Percentiles rank a stretch among this genome's conserved stretches.
These are phyloP conservation scores for Blastomussa wellsi DNA, from an alignment of 92 coral and sea anemone species.

Conservation along the genomic window DNA sequence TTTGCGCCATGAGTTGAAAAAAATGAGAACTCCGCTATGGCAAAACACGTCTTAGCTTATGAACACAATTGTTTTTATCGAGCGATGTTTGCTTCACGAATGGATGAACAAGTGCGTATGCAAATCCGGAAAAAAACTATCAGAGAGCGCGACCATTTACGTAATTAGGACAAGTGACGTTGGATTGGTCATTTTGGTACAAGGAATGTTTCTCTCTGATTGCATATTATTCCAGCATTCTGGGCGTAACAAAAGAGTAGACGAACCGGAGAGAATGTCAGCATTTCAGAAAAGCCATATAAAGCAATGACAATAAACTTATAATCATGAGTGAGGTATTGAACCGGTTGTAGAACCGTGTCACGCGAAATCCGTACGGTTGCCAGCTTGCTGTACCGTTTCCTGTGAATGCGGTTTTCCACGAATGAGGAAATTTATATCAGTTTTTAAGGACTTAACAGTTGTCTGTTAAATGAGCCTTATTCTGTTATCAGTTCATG, in stretches of 20 bases:
- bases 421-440: background rate
- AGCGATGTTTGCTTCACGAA: slow-evolving; percentile 23
- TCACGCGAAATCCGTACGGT: slow-evolving; percentile 4
- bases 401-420: background rate
- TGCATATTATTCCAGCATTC: background rate
- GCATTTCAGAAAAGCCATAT: background rate
- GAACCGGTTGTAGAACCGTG: background rate
- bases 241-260: slow-evolving; percentile 19
- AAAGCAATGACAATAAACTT: background rate
- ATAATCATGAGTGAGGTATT: background rate
- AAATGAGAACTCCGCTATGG: background rate
- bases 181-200: slow-evolving; percentile 1
- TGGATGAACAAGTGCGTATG: slow-evolving; percentile 30
- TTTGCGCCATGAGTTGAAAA: slow-evolving; percentile 27
- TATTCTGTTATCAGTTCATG: too few relatives aligned
- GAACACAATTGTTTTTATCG: too few relatives aligned
- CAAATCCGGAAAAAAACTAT: slow-evolving; percentile 25
- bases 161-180: slow-evolving; percentile 15
- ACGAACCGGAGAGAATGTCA: slow-evolving; percentile 2
- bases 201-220: background rate
- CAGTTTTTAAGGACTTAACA: too few relatives aligned
- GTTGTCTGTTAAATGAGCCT: background rate
- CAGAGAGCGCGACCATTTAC: background rate
- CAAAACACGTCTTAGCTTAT: background rate
- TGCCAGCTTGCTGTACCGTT: background rate